Conservation (phyloP, 2,797 vertebrate species). For the Sebastes wilsoni region DNA sequence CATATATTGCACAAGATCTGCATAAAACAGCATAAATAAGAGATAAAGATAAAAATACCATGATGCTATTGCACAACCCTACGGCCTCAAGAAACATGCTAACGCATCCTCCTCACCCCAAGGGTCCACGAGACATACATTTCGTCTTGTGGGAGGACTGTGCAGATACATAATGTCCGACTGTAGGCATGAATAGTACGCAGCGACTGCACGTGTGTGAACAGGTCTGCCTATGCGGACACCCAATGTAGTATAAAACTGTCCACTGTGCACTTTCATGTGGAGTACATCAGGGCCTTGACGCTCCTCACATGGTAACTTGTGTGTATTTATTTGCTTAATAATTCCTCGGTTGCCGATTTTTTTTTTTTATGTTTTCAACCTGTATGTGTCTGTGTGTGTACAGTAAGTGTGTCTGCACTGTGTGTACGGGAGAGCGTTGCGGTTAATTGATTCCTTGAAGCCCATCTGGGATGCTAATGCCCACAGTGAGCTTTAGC, state of each 20-base stretch:
- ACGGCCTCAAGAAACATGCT: too few species aligned
- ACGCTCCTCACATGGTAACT: not conserved
- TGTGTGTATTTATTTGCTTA: not conserved
- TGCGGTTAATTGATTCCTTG: conserved; percentile 43
- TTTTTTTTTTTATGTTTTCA: not conserved
- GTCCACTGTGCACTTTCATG: not conserved
- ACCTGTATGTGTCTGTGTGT: not conserved
- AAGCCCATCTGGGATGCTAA: conserved; percentile 48
- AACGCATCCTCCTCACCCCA: not conserved
- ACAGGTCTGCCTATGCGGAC: not conserved
- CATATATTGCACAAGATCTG: too few species aligned
- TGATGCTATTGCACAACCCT: too few species aligned
- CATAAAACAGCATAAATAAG: too few species aligned
- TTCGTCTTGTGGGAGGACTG: not conserved
- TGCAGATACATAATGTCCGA: not conserved
- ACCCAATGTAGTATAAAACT: not conserved
- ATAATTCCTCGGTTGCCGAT: not conserved
- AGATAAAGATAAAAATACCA: too few species aligned
- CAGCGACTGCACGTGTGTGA: not conserved
- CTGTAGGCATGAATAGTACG: not conserved
- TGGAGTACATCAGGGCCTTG: too few species aligned
- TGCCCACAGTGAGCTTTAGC: conserved; percentile 15
- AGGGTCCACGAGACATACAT: not conserved
- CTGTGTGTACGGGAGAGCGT: not conserved
- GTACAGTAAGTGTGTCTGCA: not conserved